Conservation (phyloP, 2,113 vertebrate genomes). For the Percopsis transmontana region DNA sequence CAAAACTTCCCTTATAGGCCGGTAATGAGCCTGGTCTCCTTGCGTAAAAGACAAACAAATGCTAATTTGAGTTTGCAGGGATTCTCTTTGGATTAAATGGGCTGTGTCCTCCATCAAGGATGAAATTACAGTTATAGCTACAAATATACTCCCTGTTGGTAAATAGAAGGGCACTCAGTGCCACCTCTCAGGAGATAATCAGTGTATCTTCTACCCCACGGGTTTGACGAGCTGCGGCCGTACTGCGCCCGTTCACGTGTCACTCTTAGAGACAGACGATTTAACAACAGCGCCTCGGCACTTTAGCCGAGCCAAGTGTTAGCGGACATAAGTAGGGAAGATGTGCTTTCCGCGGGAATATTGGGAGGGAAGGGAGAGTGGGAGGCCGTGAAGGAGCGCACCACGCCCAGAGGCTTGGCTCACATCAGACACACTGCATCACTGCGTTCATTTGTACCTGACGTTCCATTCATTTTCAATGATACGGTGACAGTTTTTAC, state of each 20-base stretch:
- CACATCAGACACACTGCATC: too few species aligned
- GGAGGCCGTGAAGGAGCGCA: too few species aligned
- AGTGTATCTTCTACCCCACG: constrained; percentile 56
- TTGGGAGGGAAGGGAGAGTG: too few species aligned
- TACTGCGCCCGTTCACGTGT: constrained; percentile 46
- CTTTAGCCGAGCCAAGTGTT: constrained; percentile 24
- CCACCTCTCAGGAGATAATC: constrained; percentile 46
- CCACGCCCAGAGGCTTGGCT: too few species aligned
- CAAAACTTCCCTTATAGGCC: constrained; percentile 30
- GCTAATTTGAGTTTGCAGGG: constrained; percentile 32
- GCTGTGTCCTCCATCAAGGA: constrained; percentile 21
- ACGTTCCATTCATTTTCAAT: too few species aligned
- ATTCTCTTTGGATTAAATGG: constrained; percentile 40
- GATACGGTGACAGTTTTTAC: too few species aligned
- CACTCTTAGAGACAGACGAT: constrained; percentile 40
- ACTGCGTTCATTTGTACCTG: too few species aligned
- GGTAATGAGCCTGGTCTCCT: constrained; percentile 12
- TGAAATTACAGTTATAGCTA: constrained; percentile 40
- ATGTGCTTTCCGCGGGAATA: too few species aligned
- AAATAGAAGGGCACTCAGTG: constrained; percentile 28
- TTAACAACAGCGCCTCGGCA: constrained; percentile 28
- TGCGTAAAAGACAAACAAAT: constrained; percentile 50
- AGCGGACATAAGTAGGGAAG: not conserved
- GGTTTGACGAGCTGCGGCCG: constrained; percentile 45
- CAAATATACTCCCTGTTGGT: constrained; percentile 48